These are phyloP conservation scores for Zoanthus gigantus DNA, from an alignment of 92 coral and sea anemone genomes.

Conservation along the genomic window DNA sequence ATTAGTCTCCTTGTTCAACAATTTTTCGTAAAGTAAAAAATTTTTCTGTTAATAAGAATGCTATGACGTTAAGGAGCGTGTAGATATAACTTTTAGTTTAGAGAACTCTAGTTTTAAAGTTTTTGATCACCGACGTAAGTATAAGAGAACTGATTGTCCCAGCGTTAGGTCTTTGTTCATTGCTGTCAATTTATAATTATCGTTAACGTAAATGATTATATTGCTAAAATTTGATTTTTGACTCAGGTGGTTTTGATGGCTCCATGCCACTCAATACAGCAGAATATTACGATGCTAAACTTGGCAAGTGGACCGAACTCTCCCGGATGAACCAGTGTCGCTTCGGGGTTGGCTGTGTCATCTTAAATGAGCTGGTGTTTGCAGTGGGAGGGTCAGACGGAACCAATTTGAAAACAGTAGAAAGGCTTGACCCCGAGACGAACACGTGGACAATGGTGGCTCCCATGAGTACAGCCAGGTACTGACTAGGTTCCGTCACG, in stretches of 20 bases:
- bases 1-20: too few species aligned
- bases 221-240: background rate
- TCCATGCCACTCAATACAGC: conserved; percentile 99
- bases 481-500: background rate
- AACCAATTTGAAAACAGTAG: conserved; percentile 90
- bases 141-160: too few species aligned
- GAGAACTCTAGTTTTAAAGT: too few species aligned
- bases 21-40: too few species aligned
- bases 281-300: conserved; percentile 91
- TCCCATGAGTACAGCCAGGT: conserved; percentile 97
- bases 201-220: too few species aligned
- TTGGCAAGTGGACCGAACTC: conserved; percentile 92
- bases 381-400: conserved; percentile 99
- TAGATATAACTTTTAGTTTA: too few species aligned
- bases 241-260: conserved; percentile 97
- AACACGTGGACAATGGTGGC: conserved; percentile 92
- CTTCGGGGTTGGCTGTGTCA: conserved; percentile 97
- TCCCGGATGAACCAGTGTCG: conserved; percentile 97
- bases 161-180: too few species aligned
- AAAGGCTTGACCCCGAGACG: conserved; percentile 88
- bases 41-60: too few species aligned
- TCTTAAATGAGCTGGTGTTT: conserved; percentile 80
- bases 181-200: too few species aligned
- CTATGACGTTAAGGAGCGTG: too few species aligned
- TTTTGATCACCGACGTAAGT: too few species aligned